Percentiles rank a stretch among this genome's conserved stretches.
These are phyloP conservation scores for Phylloscopus collybita DNA, from an alignment of 2,797 vertebrate genomes.

Conservation along the genomic window DNA sequence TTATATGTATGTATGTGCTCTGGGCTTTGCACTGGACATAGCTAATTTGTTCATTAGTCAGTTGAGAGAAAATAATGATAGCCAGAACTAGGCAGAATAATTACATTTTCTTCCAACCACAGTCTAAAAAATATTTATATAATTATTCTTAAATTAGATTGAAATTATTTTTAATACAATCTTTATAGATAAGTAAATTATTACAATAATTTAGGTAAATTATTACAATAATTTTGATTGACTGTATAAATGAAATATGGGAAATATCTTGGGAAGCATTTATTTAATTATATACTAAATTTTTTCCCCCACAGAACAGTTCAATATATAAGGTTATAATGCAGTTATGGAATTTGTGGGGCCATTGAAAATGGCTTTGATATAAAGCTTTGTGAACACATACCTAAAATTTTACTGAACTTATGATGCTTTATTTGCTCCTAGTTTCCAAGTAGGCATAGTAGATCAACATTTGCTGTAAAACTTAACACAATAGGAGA, in stretches of 20 bases:
- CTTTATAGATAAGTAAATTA: not conserved
- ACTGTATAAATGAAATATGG: not conserved
- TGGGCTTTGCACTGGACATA: not conserved
- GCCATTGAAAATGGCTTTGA: not conserved
- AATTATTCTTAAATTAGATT: not conserved
- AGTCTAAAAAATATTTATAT: not conserved
- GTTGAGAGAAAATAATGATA: not conserved
- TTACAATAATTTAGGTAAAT: not conserved
- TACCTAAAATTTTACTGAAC: not conserved
- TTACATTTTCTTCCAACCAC: not conserved
- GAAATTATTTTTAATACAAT: not conserved
- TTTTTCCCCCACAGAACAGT: accelerated
- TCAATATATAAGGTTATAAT: not conserved
- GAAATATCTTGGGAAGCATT: not conserved
- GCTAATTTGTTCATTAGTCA: not conserved
- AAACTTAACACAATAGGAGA: not conserved
- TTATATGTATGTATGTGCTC: not conserved
- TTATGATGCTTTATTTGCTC: not conserved
- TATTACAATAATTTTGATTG: not conserved
- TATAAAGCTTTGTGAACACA: not conserved
- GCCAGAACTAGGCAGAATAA: not conserved
- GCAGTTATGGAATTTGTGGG: not conserved
- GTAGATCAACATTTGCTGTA: not conserved
- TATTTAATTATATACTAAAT: not conserved
- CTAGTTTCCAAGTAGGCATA: not conserved